Base-by-base conservation (phyloP, 2,797 vertebrate species). In the Serranus cabrilla region DNA sequence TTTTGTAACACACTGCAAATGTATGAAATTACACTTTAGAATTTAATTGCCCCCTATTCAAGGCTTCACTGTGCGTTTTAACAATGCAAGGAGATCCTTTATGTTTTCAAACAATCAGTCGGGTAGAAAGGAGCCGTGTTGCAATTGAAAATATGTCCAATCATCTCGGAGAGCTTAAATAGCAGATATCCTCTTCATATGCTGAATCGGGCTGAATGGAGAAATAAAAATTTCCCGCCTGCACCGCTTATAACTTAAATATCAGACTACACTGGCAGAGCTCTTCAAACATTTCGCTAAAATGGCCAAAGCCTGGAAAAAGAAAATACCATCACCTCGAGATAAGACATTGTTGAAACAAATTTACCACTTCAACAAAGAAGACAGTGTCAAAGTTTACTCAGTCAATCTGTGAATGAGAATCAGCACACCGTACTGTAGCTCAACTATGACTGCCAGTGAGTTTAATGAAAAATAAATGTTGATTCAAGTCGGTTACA, bases 1-100 rank as follows among this genome's bases (percentile, higher is more conserved):
- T 94, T 94, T 92, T 85, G 84, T 85, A 84, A 87, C 79, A 86
- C 78, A 56, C 72, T 78, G 74, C 72, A 81, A 93, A 91, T 91
- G 86, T 93, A 90, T 92, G 87, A 94, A 95, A 95, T 94, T 92
- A 94, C 89, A 89, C 84, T 92, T 85, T 72, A 54, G 82, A 85
- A 90, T 94, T 93, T 94, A 94, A 97, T 96, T 90, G 89, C 93
- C 89, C 92, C 91, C 94, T 49, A 96, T 97, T 96, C 95, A 96
- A 93, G 93, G 61, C 80, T 74, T 82, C 80, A 74, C 87, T 87
- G 81, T 86, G 89, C 63, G 75, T 80, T 78, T 81, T 78, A 74
- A 93, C 93, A 92, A 93, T 91, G 81, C 73, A 55, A 70, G 67
- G 75, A 81, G 87, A 88, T 72, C 85, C 85, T 87, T 93, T 93